phyloP scores from a whole-genome alignment of 2,888 invertebrate genomes.

The Sthenelais limicola region DNA sequence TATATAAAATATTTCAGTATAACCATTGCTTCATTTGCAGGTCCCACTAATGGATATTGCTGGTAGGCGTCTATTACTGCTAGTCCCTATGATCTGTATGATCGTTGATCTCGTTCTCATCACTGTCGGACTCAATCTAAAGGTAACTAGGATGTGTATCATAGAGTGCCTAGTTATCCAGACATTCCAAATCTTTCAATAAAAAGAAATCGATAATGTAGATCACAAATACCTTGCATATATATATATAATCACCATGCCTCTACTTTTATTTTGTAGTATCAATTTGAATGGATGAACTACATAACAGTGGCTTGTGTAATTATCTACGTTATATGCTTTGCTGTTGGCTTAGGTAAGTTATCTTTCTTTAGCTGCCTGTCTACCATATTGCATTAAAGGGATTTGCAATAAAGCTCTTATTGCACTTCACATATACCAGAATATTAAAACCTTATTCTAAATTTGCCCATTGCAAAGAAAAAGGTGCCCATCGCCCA shows the following conservation, averaged over 20 bases:
- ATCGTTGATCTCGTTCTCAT: slow-evolving; percentile 81
- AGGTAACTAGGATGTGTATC: slow-evolving; percentile 41
- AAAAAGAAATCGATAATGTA: not conserved
- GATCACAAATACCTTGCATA: not conserved
- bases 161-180: not conserved
- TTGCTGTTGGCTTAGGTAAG: slow-evolving; percentile 85
- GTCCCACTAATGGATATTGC: slow-evolving; percentile 98
- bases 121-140: slow-evolving; percentile 74
- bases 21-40: slow-evolving; percentile 48
- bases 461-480: too few species aligned
- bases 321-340: slow-evolving; percentile 87
- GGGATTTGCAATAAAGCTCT: too few species aligned
- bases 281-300: slow-evolving; percentile 55
- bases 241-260: not conserved
- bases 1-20: too few species aligned
- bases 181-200: not conserved
- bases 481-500: too few species aligned
- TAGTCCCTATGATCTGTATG: slow-evolving; percentile 87
- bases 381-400: too few species aligned
- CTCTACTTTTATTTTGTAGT: slow-evolving; percentile 50
- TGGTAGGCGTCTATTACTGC: slow-evolving; percentile 90
- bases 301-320: slow-evolving; percentile 78
- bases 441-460: too few species aligned
- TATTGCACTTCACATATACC: too few species aligned
- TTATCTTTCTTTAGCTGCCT: too few species aligned